Base-by-base conservation (phyloP, 1,140 invertebrate genomes). In the Drepana arcuata region DNA sequence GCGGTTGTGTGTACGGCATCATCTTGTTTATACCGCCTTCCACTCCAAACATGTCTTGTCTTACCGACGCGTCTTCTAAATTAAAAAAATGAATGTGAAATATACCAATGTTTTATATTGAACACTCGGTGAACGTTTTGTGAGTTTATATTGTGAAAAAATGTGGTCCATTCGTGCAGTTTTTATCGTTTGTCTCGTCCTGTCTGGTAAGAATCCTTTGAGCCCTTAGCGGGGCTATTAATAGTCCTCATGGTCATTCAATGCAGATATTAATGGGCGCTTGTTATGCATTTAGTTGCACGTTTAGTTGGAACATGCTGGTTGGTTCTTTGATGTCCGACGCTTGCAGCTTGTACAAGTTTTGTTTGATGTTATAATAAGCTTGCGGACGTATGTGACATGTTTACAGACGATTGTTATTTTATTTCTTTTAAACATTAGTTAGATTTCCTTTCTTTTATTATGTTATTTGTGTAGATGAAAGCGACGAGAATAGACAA, bases 141-240 rank as follows among this genome's bases (percentile, higher is more conserved):
- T 46, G 57, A 48, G 46, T n/a, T n/a, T n/a, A 39, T 38, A 43
- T 30, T 55, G 58, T 63, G 60, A 18, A 36, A 62, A 68, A 65
- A 80, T 75, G 71, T 62, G 61, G 48, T 48, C 64, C 32, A 54
- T 56, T 36, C 57, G 53, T 29, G 43, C 52, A 41, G 41, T 66
- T 50, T 50, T 75, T 37, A 53, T 75, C 45, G 48, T 69, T 51
- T 55, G 64, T 54, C 58, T 79, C 40, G 35, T 71, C 29, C 48
- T 70, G 56, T 66, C 61, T 58, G 75, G 75, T 80, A 61, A 74
- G 71, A 60, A 65, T 72, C 69, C 62, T 66, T 62, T 57, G 42
- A 29, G 50, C 52, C 60, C 64, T 69, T 60, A 54, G 53, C 39
- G 43, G 36, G 48, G 48, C 72, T 79, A 79, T 79, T 79, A 75